Evolutionary conservation across 30 jellyfish, hydroid and myxozoan genomes (phyloP).

Genomic region (Euphysa ruthae): DNA sequence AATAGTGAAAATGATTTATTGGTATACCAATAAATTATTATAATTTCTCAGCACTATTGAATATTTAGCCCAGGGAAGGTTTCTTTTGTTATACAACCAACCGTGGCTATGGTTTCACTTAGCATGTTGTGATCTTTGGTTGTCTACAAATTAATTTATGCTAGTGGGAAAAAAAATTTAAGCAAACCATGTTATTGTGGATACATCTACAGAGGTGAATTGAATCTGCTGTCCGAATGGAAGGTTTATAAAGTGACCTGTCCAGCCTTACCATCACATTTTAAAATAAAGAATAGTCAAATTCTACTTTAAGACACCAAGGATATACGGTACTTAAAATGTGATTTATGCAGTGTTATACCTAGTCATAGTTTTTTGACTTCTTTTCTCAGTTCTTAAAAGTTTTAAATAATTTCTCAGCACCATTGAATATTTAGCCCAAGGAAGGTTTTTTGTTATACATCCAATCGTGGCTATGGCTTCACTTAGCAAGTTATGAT

Average conservation of each 20-base stretch:
- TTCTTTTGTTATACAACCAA: constrained; percentile 47
- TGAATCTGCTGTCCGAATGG: too few species aligned
- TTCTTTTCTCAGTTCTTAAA: constrained; percentile 44
- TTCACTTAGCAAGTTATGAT: constrained; percentile 77
- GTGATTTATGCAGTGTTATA: too few species aligned
- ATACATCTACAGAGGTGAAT: too few species aligned
- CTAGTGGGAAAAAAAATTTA: too few species aligned
- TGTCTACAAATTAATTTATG: constrained; percentile 10
- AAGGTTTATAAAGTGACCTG: background rate
- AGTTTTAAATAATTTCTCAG: constrained; percentile 49
- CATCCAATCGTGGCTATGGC: constrained; percentile 58
- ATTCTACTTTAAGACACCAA: background rate
- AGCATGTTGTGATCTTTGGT: constrained; percentile 84
- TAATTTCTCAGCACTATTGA: constrained; percentile 51
- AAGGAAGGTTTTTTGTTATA: constrained; percentile 41
- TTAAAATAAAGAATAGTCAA: background rate
- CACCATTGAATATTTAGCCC: constrained; percentile 76
- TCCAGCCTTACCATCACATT: background rate
- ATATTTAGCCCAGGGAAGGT: constrained; percentile 80
- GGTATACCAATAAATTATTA: too few species aligned
- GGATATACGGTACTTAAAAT: too few species aligned
- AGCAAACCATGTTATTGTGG: too few species aligned
- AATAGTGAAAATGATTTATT: too few species aligned
- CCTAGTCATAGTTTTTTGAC: constrained; percentile 64
- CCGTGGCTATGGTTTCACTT: constrained; percentile 52